These are phyloP conservation scores for Amiota communis DNA, from an alignment of 2,888 invertebrate species.

Conservation along the genomic window DNA sequence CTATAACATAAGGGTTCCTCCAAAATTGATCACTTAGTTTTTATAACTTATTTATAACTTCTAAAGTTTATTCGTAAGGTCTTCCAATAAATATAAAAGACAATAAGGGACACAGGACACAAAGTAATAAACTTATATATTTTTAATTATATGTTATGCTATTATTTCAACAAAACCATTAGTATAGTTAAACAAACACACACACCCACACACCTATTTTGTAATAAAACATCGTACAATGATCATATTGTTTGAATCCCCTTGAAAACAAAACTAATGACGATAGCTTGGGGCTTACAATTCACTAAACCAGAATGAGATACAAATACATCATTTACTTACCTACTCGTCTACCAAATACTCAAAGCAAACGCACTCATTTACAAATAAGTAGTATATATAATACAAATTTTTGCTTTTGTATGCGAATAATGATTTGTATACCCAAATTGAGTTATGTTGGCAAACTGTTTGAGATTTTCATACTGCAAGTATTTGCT, in stretches of 20 bases:
- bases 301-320: not conserved
- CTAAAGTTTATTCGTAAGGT: too few relatives aligned
- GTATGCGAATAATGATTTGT: conserved; percentile 17
- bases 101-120: too few relatives aligned
- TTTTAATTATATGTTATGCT: too few relatives aligned
- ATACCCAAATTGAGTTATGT: not conserved
- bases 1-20: too few relatives aligned
- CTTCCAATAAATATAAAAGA: too few relatives aligned
- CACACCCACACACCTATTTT: not conserved
- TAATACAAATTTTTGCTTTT: not conserved
- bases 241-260: conserved; percentile 12
- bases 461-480: not conserved
- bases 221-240: not conserved
- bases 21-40: too few relatives aligned
- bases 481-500: not conserved
- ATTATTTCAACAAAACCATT: too few relatives aligned
- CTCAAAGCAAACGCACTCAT: not conserved
- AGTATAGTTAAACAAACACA: conserved; percentile 6
- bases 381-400: not conserved
- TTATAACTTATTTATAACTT: too few relatives aligned
- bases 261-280: conserved; percentile 23
- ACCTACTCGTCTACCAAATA: too few relatives aligned
- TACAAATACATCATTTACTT: not conserved
- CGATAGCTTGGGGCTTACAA: conserved; percentile 13
- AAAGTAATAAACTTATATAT: too few relatives aligned